Percentiles rank a stretch among this genome's conserved stretches.
phyloP scores from a whole-genome alignment of 1,140 invertebrate genomes.

The Aphis gossypii region DNA sequence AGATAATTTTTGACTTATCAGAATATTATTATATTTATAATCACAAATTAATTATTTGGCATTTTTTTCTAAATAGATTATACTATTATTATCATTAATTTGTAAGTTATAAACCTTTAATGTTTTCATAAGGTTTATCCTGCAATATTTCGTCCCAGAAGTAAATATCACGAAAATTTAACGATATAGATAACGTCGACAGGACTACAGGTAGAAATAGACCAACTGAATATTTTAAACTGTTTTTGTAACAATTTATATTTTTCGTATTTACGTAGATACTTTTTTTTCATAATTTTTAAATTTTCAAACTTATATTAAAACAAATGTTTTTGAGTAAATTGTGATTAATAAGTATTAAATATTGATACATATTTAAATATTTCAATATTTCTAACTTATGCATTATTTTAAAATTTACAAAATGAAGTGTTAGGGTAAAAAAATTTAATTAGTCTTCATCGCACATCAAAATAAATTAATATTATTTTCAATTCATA shows the following conservation, averaged over 20 bases:
- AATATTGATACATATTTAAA: neutral
- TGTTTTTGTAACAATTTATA: neutral
- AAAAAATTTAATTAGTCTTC: neutral
- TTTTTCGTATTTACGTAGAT: neutral
- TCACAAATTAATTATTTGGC: no score
- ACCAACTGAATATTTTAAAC: no score
- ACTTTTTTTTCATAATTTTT: neutral
- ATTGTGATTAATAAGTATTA: neutral
- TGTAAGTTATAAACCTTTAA: no score
- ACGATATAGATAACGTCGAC: no score
- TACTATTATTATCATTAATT: no score
- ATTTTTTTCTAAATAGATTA: no score
- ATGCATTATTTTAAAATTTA: neutral
- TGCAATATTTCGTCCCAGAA: no score
- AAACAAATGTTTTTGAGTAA: neutral
- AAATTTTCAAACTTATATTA: neutral
- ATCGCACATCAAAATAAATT: neutral
- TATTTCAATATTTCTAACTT: neutral
- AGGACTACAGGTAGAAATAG: no score
- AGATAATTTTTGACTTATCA: no score
- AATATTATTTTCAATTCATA: neutral
- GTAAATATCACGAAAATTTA: no score
- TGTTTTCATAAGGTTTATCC: no score
- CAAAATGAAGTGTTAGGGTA: neutral
- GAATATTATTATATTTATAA: no score